A percentile compares a stretch with the other conserved stretches of the same genome.
Evolutionary conservation across 2,888 invertebrate genomes (phyloP).

Genomic region (Ellobium chinense): DNA sequence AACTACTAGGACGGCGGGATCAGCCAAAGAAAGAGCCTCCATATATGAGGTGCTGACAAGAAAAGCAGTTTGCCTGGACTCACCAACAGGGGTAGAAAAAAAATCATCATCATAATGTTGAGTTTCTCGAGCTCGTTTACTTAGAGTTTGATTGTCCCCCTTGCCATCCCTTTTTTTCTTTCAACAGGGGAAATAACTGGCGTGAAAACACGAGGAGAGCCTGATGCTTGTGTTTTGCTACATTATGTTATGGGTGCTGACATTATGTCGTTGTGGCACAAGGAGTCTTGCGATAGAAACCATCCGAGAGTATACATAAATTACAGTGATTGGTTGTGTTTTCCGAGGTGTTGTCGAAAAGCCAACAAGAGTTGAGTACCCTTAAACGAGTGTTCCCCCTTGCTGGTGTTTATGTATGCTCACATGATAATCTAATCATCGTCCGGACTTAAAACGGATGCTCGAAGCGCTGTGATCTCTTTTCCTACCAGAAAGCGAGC

Average conservation of each 20-base stretch:
- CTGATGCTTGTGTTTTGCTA: no score
- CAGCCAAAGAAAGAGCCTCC: neutral
- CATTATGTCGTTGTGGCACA: neutral
- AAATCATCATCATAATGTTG: neutral
- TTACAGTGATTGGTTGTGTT: constrained; percentile 11
- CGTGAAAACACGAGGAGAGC: neutral
- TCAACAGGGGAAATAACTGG: neutral
- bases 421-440: constrained; percentile 29
- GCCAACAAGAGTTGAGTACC: constrained; percentile 16
- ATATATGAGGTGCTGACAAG: neutral
- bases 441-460: constrained; percentile 4
- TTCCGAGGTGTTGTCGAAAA: neutral
- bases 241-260: neutral
- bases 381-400: constrained; percentile 22
- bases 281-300: neutral
- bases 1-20: no score
- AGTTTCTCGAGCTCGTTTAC: neutral
- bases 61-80: neutral
- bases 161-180: neutral
- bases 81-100: neutral
- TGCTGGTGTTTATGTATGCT: constrained; percentile 28
- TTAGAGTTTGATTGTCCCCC: neutral
- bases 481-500: neutral
- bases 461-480: neutral
- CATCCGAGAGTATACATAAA: neutral